These are phyloP conservation scores for Enhydra lutris DNA, from an alignment of 2,113 vertebrate species.

Conservation along the genomic window DNA sequence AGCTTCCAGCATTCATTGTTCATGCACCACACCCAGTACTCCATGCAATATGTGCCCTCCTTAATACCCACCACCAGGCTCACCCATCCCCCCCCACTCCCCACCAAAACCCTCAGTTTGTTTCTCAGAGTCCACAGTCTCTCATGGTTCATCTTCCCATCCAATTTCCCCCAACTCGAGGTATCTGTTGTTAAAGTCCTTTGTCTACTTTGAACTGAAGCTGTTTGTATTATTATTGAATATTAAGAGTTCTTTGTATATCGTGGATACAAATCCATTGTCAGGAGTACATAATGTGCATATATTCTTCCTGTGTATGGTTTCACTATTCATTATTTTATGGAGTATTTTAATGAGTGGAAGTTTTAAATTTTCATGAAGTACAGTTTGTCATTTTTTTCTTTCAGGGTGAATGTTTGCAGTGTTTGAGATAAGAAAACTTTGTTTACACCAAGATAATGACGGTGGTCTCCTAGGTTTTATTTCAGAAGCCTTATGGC, in stretches of 20 bases:
- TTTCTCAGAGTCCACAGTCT: too few species aligned
- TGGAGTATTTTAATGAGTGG: not conserved
- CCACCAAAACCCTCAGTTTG: too few species aligned
- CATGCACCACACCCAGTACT: too few species aligned
- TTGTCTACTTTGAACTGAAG: not conserved
- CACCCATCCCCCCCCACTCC: too few species aligned
- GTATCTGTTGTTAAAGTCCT: not conserved
- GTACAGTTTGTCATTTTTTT: not conserved
- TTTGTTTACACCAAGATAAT: not conserved
- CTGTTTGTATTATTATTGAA: not conserved
- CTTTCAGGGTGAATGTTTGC: not conserved
- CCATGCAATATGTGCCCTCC: too few species aligned
- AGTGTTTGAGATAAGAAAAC: not conserved
- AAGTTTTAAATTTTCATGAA: not conserved
- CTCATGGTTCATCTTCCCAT: too few species aligned
- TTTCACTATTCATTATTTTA: not conserved
- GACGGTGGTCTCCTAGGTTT: not conserved
- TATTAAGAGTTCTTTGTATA: not conserved
- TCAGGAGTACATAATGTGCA: not conserved
- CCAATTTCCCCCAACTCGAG: not conserved
- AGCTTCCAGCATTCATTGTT: too few species aligned
- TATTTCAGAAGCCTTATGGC: not conserved
- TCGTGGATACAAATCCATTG: not conserved
- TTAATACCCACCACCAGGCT: too few species aligned
- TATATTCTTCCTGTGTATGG: not conserved